Conservation (phyloP, 1,140 invertebrate species). For the Telenomus remus region DNA sequence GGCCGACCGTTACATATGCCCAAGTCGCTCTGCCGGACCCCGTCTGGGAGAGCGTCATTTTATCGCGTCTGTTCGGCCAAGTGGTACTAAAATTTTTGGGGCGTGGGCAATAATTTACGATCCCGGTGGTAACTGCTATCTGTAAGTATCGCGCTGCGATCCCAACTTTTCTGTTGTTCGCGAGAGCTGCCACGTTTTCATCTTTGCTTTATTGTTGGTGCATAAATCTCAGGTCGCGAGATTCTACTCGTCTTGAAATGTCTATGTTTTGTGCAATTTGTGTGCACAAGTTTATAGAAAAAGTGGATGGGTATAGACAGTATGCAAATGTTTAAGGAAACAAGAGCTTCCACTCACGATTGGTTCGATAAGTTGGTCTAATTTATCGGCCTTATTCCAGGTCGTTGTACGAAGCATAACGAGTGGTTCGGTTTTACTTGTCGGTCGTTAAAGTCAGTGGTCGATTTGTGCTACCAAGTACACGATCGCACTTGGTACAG, state of each 20-base stretch:
- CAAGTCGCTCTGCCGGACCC: neutral
- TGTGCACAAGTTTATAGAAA: no score
- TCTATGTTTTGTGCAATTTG: no score
- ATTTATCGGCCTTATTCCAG: conserved; percentile 69
- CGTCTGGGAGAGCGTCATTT: conserved; percentile 42
- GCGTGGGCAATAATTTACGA: conserved; percentile 73
- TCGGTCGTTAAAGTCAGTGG: conserved; percentile 64
- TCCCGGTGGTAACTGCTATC: conserved; percentile 70
- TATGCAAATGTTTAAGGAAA: conserved; percentile 46
- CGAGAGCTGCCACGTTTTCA: conserved; percentile 53
- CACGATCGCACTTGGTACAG: conserved; percentile 34
- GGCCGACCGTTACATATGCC: conserved; percentile 31
- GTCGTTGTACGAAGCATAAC: conserved; percentile 64
- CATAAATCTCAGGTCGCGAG: no score
- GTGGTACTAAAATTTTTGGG: conserved; percentile 69
- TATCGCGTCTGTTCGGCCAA: conserved; percentile 42
- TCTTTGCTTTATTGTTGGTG: conserved; percentile 56
- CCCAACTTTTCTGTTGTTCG: conserved; percentile 62
- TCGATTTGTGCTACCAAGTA: conserved; percentile 62
- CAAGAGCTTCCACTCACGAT: conserved; percentile 67
- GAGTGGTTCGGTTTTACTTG: conserved; percentile 56
- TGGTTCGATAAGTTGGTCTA: conserved; percentile 68
- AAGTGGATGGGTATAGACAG: no score
- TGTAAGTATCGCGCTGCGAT: conserved; percentile 68
- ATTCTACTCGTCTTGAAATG: no score